phyloP scores from a whole-genome alignment of 2,888 invertebrate genomes.

The Heliconius erato region DNA sequence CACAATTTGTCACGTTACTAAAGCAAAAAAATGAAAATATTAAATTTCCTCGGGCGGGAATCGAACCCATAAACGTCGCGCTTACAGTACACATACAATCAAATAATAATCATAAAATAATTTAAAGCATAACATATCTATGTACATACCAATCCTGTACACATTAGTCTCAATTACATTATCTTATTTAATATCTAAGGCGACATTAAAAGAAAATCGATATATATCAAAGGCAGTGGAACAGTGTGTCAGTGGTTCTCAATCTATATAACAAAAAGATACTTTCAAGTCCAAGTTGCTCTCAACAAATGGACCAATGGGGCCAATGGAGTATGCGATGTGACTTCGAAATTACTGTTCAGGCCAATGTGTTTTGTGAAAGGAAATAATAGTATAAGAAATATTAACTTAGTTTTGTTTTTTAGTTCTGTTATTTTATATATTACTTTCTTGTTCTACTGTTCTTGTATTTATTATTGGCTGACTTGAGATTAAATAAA shows the following conservation, averaged over 20 bases:
- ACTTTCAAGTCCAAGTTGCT: slow-evolving; percentile 28
- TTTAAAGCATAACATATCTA: not conserved
- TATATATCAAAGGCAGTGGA: slow-evolving; percentile 33
- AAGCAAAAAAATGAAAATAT: no score
- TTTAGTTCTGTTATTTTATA: not conserved
- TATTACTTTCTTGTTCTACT: not conserved
- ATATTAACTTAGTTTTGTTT: not conserved
- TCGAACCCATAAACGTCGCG: no score
- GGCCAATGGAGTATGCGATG: not conserved
- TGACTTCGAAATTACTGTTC: not conserved
- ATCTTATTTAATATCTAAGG: not conserved
- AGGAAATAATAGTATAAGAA: slow-evolving; percentile 2
- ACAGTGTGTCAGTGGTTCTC: slow-evolving; percentile 31
- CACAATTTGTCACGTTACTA: no score
- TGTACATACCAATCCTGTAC: not conserved
- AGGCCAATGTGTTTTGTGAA: not conserved
- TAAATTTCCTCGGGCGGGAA: no score
- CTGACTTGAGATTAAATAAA: not conserved
- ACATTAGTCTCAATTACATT: slow-evolving; percentile 21
- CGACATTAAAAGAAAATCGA: slow-evolving; percentile 1
- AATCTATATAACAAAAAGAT: slow-evolving; percentile 22
- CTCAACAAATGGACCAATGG: not conserved
- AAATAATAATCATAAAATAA: not conserved
- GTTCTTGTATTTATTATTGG: not conserved
- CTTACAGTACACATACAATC: no score